These are phyloP conservation scores for Cygnus buccinator DNA, from an alignment of 2,113 vertebrate species.

Conservation along the genomic window DNA sequence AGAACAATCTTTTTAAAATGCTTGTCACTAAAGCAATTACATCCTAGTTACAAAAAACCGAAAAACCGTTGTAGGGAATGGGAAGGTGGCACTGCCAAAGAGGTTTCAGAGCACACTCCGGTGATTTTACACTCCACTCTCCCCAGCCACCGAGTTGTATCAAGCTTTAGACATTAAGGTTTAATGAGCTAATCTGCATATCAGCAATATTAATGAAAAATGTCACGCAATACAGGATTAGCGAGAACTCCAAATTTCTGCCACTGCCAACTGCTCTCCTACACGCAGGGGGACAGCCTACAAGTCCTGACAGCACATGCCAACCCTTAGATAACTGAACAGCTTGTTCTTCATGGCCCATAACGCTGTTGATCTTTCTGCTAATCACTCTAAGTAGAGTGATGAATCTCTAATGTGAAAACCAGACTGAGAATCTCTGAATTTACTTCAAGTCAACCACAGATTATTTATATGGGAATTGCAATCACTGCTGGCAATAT, in stretches of 20 bases:
- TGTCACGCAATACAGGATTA: neutral
- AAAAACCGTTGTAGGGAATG: neutral
- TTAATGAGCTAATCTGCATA: neutral
- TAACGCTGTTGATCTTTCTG: conserved; percentile 43
- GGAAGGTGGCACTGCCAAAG: neutral
- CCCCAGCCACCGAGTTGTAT: neutral
- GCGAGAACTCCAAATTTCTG: neutral
- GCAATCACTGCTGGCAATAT: neutral
- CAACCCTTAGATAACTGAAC: neutral
- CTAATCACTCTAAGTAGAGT: conserved; percentile 8
- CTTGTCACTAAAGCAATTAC: neutral
- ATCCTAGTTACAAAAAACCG: neutral
- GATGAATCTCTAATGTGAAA: conserved; percentile 40
- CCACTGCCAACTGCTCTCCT: neutral
- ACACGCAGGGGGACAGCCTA: accelerated
- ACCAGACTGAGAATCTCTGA: neutral
- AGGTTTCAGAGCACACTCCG: neutral
- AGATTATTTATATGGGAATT: neutral
- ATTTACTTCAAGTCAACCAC: neutral
- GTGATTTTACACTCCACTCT: neutral
- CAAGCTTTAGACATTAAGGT: neutral
- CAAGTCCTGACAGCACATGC: neutral
- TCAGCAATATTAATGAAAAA: neutral
- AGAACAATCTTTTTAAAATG: neutral
- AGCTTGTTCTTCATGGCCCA: conserved; percentile 42